Evolutionary conservation across 92 coral and sea anemone species (phyloP).

Genomic region (Phenganax marumi): DNA sequence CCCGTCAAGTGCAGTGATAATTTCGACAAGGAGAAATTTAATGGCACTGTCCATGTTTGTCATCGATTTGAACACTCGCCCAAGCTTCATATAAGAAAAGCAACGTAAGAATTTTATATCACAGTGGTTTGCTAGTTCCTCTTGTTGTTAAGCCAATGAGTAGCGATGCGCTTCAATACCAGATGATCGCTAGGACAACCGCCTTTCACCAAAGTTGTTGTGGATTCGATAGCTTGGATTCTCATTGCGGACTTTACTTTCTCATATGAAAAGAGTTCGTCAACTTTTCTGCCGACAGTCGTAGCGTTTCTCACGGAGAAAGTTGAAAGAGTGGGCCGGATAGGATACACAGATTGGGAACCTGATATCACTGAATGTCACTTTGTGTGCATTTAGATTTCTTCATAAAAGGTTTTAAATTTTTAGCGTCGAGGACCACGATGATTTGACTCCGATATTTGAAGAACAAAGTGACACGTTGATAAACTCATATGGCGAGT

Average conservation of each 20-base stretch:
- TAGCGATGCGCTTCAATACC: too few species aligned
- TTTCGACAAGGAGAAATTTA: constrained; percentile 63
- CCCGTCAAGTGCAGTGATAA: constrained; percentile 63
- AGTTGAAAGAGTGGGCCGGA: too few species aligned
- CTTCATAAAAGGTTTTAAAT: background rate
- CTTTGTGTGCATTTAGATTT: background rate
- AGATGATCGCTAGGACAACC: too few species aligned
- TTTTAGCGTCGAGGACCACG: constrained; percentile 95
- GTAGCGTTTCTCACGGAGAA: too few species aligned
- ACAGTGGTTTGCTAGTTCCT: background rate
- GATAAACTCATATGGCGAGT: constrained; percentile 82
- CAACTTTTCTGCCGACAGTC: too few species aligned
- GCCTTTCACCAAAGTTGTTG: too few species aligned
- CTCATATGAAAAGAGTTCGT: too few species aligned
- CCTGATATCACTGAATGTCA: too few species aligned
- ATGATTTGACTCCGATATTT: constrained; percentile 94
- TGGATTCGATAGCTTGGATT: too few species aligned
- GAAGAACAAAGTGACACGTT: constrained; percentile 87
- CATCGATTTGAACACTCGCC: constrained; percentile 93
- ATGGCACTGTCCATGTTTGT: constrained; percentile 75
- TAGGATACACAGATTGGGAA: too few species aligned
- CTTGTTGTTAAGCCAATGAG: too few species aligned
- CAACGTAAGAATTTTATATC: constrained; percentile 60
- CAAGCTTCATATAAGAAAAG: constrained; percentile 79
- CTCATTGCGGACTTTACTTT: too few species aligned